Conservation (phyloP, 2,113 vertebrate genomes). For the Macroglossus sobrinus region DNA sequence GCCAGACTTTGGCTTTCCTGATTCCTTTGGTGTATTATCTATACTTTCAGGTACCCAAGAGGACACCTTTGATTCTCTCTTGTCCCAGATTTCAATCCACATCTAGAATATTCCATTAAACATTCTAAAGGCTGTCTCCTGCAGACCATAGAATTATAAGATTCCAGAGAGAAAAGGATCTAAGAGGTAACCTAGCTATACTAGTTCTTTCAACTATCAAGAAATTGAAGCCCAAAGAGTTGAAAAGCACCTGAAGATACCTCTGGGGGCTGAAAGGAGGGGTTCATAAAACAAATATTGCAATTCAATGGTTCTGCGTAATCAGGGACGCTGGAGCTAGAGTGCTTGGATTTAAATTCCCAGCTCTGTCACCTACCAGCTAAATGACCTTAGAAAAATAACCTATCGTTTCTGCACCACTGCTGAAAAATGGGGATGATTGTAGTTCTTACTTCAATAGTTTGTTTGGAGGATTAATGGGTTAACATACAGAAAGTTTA, state of each 20-base stretch:
- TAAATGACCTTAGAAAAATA: not conserved
- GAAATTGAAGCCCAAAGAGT: not conserved
- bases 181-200: not conserved
- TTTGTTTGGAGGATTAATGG: not conserved
- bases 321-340: not conserved
- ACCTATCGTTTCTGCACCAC: not conserved
- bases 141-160: not conserved
- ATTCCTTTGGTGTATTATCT: not conserved
- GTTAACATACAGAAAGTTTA: not conserved
- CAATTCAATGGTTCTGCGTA: not conserved
- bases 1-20: not conserved
- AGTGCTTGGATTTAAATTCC: not conserved
- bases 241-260: not conserved
- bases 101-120: not conserved
- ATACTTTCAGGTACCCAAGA: not conserved
- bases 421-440: not conserved
- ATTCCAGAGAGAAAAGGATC: not conserved
- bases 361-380: not conserved
- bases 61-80: not conserved
- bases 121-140: not conserved
- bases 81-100: not conserved
- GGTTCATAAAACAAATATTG: not conserved
- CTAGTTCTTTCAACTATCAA: not conserved
- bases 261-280: rapidly evolving
- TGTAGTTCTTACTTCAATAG: not conserved